Base-by-base conservation (phyloP, 2,797 vertebrate genomes). In the Liasis olivaceus region DNA sequence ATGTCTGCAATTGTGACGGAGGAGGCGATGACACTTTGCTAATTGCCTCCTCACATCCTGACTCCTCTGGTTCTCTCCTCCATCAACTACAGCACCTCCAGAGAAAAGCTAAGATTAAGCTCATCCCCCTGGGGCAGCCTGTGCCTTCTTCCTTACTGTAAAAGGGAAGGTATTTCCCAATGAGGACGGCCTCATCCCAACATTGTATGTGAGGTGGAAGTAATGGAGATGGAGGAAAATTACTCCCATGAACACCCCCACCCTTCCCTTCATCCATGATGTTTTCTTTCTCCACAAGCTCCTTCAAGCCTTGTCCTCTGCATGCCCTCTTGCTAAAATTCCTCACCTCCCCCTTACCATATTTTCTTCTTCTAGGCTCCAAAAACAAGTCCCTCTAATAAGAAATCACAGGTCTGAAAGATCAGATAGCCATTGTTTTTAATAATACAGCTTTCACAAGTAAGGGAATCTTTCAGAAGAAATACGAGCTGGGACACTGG, bases 141-240 rank as follows among this genome's bases (percentile, higher is more conserved):
- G 89, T 22, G 93, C 87, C n/a, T 86, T 90, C 89, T 85, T 36
- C 47, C 1, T 98, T 97, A 95, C 98, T 98, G 97, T 98, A 98
- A 98, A 98, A 98, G 98, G 98, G 97, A 98, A 98, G 98, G 98
- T 97, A 98, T 98, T 97, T 97, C 97, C 95, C 96, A 95, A 97
- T 95, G 97, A 66, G 94, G 85, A 93, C 96, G 96, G 97, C 97
- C 97, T 97, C 97, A 96, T 96, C 95, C 95, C 93, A 93, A 94
- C 15, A 94, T 90, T 93, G 93, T 91, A 0, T n/a, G 42, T 62
- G 85, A 88, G 85, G 92, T 93, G 90, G 94, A 92, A 87, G 92
- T 77, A 87, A 93, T 81, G 69, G 93, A 42, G 90, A 81, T 92
- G 90, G 88, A 92, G 87, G 60, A 81, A 90, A 81, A 17, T 22